Evolutionary conservation across 2,113 vertebrate genomes (phyloP).

Genomic region (Mobula birostris): DNA sequence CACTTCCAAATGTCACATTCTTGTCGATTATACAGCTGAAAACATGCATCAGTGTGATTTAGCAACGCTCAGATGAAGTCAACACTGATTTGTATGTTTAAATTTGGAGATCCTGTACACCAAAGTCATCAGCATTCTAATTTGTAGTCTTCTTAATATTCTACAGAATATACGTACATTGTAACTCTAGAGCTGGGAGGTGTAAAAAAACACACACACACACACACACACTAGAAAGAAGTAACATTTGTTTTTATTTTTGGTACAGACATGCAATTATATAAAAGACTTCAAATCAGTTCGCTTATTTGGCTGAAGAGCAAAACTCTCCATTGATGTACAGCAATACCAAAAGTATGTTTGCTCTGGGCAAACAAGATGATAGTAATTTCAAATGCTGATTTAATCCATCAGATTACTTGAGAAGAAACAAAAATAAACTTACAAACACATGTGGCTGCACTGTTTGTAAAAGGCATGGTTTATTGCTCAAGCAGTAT

Average conservation of each 20-base stretch:
- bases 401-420: constrained; percentile 36
- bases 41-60: not conserved
- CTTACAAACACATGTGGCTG: constrained; percentile 35
- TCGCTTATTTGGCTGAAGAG: constrained; percentile 12
- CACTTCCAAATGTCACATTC: constrained; percentile 22
- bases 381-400: constrained; percentile 30
- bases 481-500: not conserved
- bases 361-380: constrained; percentile 27
- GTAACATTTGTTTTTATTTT: not conserved
- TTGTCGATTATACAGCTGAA: not conserved
- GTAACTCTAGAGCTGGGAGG: not conserved
- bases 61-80: not conserved
- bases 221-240: not conserved
- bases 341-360: constrained; percentile 32
- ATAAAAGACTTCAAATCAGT: constrained; percentile 20
- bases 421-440: constrained; percentile 32
- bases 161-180: not conserved
- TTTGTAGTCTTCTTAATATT: not conserved
- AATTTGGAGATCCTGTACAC: not conserved
- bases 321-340: constrained; percentile 19
- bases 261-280: not conserved
- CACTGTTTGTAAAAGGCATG: constrained; percentile 21
- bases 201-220: not conserved
- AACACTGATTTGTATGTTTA: constrained; percentile 15
- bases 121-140: not conserved